Base-by-base conservation (phyloP, 2,113 vertebrate species). In the Pseudorhombus dupliciocellatus region DNA sequence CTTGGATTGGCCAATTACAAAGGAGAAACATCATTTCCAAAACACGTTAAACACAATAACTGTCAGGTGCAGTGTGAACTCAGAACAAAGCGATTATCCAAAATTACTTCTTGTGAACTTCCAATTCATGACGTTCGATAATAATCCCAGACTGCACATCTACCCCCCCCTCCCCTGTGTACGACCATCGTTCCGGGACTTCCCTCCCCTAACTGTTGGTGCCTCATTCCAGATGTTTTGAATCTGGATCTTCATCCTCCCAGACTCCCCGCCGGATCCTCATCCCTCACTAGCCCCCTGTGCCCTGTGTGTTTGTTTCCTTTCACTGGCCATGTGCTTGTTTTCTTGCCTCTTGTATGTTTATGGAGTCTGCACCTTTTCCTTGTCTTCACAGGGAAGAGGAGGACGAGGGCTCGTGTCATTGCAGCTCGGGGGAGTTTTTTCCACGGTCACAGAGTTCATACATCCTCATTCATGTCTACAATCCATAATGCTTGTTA, bases 191-290 rank as follows among this genome's bases (percentile, higher is more conserved):
- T 59, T n/a, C 31, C 15, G n/a, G 6, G 31, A 59, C 31, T 20
- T 7, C 18, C 22, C 60, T 30, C 40, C 7, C 18, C 40, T 46
- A 25, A 22, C 21, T 28, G 59, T 48, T 5, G 24, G 42, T 26
- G 42, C 60, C 60, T 63, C 60, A 30, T 28, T 48, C 60, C 60
- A 63, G 60, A 63, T 48, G 60, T 63, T 28, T 63, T 63, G 60
- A 10, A 48, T 48, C 22, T 44, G 34, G 21, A 42, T 46, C 22
- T 61, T 60, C 31, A 18, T 60, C 31, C 57, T 60, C 30, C 31
- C 34, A 30, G n/a, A 52, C n/a, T 34, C 42, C 24, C 40, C 5
- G 15, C 15, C 60, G 20, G 18, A 24, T 26, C 42, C 40, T 26
- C 22, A 3, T 62, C 22, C 8, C 16, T 11, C 60, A 6, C 31